Conservation (phyloP, 2,113 vertebrate species). For the Prochilodus magdalenae region DNA sequence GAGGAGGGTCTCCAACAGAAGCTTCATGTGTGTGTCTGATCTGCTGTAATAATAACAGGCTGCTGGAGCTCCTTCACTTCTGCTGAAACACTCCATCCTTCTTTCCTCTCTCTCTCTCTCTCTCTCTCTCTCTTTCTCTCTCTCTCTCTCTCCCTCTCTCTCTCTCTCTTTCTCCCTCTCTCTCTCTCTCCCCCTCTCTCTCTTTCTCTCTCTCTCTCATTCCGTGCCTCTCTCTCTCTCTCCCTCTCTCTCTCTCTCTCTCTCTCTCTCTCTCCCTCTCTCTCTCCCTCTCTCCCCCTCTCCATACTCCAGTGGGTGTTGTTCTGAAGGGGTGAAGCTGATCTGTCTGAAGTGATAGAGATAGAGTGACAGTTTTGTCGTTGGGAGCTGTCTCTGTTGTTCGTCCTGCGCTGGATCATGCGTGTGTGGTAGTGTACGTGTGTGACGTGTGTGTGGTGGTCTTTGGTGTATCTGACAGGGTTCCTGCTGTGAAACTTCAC, state of each 20-base stretch:
- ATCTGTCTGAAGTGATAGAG: constrained; percentile 25
- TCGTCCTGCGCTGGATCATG: not conserved
- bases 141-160: too few species aligned
- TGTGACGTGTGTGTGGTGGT: too few species aligned
- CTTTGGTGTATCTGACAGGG: not conserved
- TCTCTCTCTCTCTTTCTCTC: too few species aligned
- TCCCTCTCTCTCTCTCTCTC: not conserved
- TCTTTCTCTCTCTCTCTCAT: not conserved
- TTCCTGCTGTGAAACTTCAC: not conserved
- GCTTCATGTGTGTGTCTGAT: too few species aligned
- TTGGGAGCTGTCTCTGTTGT: not conserved
- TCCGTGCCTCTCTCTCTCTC: not conserved
- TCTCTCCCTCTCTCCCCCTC: too few species aligned
- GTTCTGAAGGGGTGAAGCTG: not conserved
- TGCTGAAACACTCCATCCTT: too few species aligned
- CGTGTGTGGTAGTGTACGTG: too few species aligned
- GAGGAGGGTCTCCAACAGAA: too few species aligned
- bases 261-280: not conserved
- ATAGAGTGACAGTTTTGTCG: constrained; percentile 50
- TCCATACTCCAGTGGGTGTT: not conserved
- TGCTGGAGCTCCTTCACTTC: too few species aligned
- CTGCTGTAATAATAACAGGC: too few species aligned
- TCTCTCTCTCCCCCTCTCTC: not conserved
- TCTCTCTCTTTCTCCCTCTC: too few species aligned
- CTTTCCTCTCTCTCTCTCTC: too few species aligned